Evolutionary conservation across 1,140 invertebrate genomes (phyloP).

Genomic region (Drosophila watanabei): DNA sequence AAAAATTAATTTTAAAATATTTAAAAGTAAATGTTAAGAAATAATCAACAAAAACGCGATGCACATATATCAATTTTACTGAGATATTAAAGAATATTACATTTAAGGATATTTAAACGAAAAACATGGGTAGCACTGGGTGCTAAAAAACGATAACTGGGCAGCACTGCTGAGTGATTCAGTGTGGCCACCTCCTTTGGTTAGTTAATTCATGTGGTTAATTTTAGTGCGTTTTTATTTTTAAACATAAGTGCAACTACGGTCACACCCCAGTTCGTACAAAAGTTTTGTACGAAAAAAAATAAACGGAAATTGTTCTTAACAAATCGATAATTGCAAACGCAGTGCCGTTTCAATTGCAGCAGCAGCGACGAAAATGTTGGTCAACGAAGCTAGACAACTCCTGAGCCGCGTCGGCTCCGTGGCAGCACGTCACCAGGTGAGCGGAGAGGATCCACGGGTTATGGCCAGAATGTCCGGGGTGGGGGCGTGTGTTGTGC

Average conservation of each 20-base stretch:
- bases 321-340: slow-evolving; percentile 74
- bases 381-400: slow-evolving; percentile 78
- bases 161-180: too few species aligned
- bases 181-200: too few species aligned
- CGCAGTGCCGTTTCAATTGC: slow-evolving; percentile 85
- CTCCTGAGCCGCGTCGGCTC: slow-evolving; percentile 70
- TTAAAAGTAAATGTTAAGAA: too few species aligned
- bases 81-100: too few species aligned
- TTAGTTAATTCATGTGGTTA: background rate
- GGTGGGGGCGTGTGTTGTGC: slow-evolving; percentile 15
- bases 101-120: too few species aligned
- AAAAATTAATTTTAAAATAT: too few species aligned
- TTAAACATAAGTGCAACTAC: background rate
- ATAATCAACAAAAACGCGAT: too few species aligned
- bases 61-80: too few species aligned
- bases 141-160: too few species aligned
- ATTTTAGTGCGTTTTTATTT: slow-evolving; percentile 18
- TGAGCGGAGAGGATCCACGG: slow-evolving; percentile 30
- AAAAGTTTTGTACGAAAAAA: slow-evolving; percentile 44
- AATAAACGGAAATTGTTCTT: slow-evolving; percentile 45
- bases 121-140: too few species aligned
- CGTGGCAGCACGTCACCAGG: slow-evolving; percentile 78
- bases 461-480: slow-evolving; percentile 8
- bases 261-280: slow-evolving; percentile 40
- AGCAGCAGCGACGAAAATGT: slow-evolving; percentile 53